A percentile compares a stretch with the other conserved stretches of the same genome.
Conservation (phyloP, 2,797 vertebrate species). For the Lateolabrax maculatus region DNA sequence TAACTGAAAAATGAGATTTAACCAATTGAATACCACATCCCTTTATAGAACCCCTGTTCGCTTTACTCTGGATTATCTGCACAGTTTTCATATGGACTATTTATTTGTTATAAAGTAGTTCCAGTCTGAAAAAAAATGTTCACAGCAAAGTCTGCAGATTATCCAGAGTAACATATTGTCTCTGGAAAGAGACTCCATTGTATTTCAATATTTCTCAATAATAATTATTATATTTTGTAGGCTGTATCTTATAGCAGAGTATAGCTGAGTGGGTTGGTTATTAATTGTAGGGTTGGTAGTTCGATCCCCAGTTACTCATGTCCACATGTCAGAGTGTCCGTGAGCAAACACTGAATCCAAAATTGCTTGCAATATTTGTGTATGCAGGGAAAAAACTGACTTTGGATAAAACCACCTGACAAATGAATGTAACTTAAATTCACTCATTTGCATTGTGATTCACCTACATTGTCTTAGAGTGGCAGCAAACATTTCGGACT, state of each 20-base stretch:
- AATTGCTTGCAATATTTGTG: not conserved
- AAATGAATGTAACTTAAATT: not conserved
- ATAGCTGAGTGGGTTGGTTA: not conserved
- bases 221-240: no score
- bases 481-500: not conserved
- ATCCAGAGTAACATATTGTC: not conserved
- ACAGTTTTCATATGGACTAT: not conserved
- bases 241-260: no score
- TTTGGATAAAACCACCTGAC: not conserved
- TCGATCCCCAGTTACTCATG: not conserved
- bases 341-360: not conserved
- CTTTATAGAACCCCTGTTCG: not conserved
- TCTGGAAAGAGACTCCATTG: not conserved
- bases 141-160: no score
- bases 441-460: not conserved
- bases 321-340: not conserved
- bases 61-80: not conserved
- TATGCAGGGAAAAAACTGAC: not conserved
- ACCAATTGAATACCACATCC: not conserved
- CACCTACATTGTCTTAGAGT: not conserved
- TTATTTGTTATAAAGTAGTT: conserved; percentile 1
- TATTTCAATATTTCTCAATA: no score
- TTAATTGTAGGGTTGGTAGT: not conserved
- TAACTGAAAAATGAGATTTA: not conserved
- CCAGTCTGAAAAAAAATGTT: not conserved